A percentile compares a stretch with the other conserved stretches of the same genome.
Conservation (phyloP, 2,888 invertebrate species). For the Rapana venosa region DNA sequence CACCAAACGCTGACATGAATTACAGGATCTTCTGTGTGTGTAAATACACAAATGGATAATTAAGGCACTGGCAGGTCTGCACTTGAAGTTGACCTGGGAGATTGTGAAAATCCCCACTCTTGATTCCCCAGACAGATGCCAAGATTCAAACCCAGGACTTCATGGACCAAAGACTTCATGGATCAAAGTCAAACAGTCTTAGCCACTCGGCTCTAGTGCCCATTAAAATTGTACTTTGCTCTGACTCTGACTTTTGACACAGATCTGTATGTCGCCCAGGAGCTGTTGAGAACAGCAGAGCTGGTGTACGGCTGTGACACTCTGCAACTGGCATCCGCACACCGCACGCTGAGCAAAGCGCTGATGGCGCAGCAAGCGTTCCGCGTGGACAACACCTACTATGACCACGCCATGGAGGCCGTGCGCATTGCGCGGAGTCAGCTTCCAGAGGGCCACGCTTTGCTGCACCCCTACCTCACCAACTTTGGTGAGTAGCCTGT, state of each 20-base stretch:
- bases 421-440: slow-evolving; percentile 65
- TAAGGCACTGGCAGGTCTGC: no score
- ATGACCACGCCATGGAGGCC: slow-evolving; percentile 68
- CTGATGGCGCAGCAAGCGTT: slow-evolving; percentile 66
- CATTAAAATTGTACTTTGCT: no score
- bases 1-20: no score
- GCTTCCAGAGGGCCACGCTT: slow-evolving; percentile 64
- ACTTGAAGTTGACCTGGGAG: no score
- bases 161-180: no score
- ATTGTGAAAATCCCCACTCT: no score
- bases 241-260: no score
- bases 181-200: no score
- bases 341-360: slow-evolving; percentile 69
- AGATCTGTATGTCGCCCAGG: slow-evolving; percentile 21
- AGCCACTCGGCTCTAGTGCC: no score
- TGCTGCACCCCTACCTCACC: slow-evolving; percentile 68
- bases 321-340: slow-evolving; percentile 66
- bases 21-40: background rate
- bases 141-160: no score
- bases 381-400: slow-evolving; percentile 61
- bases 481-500: slow-evolving; percentile 56
- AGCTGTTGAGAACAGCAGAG: slow-evolving; percentile 59
- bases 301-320: slow-evolving; percentile 70
- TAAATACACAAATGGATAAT: background rate
- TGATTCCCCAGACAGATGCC: no score